Base-by-base conservation (phyloP, 2,113 vertebrate genomes). In the Laticauda colubrina region DNA sequence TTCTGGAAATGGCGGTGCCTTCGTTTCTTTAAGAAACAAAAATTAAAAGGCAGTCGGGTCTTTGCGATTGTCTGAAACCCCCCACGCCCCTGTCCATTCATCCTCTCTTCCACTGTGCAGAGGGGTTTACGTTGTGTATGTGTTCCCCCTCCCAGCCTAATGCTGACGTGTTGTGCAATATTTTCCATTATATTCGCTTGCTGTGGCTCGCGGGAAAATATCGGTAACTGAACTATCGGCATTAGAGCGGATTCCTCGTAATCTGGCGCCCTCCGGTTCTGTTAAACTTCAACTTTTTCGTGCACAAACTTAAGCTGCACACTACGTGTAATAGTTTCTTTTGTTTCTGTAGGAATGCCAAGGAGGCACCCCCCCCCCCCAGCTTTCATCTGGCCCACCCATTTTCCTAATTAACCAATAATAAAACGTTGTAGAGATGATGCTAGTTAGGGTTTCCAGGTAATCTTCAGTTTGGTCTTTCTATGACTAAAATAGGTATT, bases 81-180 rank as follows among this genome's bases (percentile, higher is more conserved):
- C 0, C 1, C n/a, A 0, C 12, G 12, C 23, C 4, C 14, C 48
- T 26, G 9, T 11, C 9, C 26, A 2, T 48, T 39, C 34, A 21
- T 39, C 6, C 59, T 20, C 29, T n/a, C 48, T 87, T 24, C 12
- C 45, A 21, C 39, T 39, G 1, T 34, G 85, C 29, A 34, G 5
- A 23, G 20, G 15, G 18, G 2, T 23, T 54, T 51, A 21, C 5
- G 0, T 14, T 43, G 6, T 23, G 14, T 51, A 6, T 51, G 11
- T 53, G 51, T 53, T 2, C 64, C 64, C 29, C 11, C 59, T 1
- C 57, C 26, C 9, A n/a, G 3, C 26, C 5, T 43, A 90, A 39
- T n/a, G 9, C 51, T 15, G 26, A 51, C 2, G 4, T 20, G 2
- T 54, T 56, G 23, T 86, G 39, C 29, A 9, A 15, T 23, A 24